Evolutionary conservation across 2,113 vertebrate genomes (phyloP), one percentile per base, ranked within the genome.

Genomic region (Apteryx mantelli): DNA sequence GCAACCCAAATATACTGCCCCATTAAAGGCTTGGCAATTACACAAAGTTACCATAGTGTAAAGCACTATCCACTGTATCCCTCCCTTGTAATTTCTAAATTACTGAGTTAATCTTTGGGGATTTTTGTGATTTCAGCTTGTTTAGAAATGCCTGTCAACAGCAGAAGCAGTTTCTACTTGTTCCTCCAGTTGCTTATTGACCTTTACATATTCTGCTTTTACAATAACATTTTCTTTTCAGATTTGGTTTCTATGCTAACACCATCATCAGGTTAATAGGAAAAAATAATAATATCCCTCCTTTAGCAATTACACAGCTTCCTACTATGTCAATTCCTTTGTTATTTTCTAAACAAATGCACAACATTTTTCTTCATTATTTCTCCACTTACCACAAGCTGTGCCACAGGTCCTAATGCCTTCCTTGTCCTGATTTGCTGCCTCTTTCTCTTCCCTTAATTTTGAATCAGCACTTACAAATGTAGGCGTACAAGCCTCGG

Each of bases 81-180:
- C 13, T 70, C 63, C 44, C 26, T 76, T 65, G 30, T 44, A 69
- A 85, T 91, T 92, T 87, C 75, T 65, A 76, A 76, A 93, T 58
- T 80, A 80, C 34, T 69, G 11, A 53, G 9, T 63, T 82, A 84
- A 82, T 84, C 17, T 82, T 89, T 19, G 71, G 12, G 9, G 5
- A 65, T 55, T 84, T 82, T 75, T 84, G 15, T 71, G 28, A 86
- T 86, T 91, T 89, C 64, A 81, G 25, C 26, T 89, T 65, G 25
- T 82, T 85, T 86, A 91, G 76, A 95, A 95, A 86, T 61, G 32
- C n/a, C 70, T 93, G 75, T 83, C 78, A 95, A 77, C 36, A 82
- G 75, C 13, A 89, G 68, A 11, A 86, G 7, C 6, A 81, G n/a
- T 84, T 95, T 80, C 48, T 26, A 60, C 21, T 83, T 3, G 2